Evolutionary conservation across 2,113 vertebrate species (phyloP).

Genomic region (Glaucomys volans): DNA sequence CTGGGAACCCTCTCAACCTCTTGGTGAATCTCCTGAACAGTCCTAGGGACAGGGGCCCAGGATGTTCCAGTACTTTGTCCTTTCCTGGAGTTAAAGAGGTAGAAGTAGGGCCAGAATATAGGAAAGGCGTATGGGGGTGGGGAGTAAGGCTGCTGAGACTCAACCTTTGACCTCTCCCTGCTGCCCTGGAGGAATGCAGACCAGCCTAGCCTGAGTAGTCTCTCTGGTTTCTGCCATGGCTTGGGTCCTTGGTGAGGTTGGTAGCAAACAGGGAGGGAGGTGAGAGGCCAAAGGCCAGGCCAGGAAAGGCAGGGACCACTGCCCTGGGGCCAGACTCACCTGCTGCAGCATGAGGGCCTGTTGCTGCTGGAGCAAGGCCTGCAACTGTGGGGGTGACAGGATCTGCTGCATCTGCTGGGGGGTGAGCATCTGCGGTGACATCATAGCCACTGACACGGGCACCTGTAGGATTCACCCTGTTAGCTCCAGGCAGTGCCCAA

Average conservation of each 20-base stretch:
- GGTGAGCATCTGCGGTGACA: slow-evolving; percentile 99
- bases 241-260: slow-evolving; percentile 57
- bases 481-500: neutral
- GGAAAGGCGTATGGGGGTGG: too few relatives aligned
- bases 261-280: slow-evolving; percentile 83
- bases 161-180: neutral
- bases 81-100: neutral
- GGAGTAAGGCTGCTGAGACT: neutral
- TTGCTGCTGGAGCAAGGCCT: slow-evolving; percentile 98
- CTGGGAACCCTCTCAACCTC: neutral
- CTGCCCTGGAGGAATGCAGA: slow-evolving; percentile 82
- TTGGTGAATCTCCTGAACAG: neutral
- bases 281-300: neutral
- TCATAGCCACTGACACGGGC: slow-evolving; percentile 99
- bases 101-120: neutral
- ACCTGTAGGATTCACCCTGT: slow-evolving; percentile 86
- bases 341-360: slow-evolving; percentile 99
- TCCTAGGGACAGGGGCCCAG: neutral
- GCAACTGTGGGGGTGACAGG: slow-evolving; percentile 97
- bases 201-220: slow-evolving; percentile 83
- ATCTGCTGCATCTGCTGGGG: slow-evolving; percentile 99
- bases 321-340: slow-evolving; percentile 85
- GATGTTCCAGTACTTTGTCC: neutral
- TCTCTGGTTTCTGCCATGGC: slow-evolving; percentile 85
- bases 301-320: neutral